Conservation (phyloP, 2,113 vertebrate genomes). For the Anoplopoma fimbria region DNA sequence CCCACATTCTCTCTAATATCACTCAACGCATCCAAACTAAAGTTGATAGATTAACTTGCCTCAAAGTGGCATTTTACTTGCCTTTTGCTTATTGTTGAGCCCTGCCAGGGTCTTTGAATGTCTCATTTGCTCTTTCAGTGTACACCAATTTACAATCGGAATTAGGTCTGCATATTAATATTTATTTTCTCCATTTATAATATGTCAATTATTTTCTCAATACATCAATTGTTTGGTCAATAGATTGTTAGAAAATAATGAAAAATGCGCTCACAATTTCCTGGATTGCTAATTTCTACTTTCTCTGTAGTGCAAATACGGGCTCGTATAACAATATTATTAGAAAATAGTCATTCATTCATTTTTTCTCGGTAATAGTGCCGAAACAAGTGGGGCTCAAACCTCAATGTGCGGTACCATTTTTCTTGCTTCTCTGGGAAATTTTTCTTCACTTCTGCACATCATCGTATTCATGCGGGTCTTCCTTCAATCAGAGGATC, state of each 20-base stretch:
- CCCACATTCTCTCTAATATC: too few relatives aligned
- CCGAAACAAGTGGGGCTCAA: neutral
- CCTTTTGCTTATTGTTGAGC: too few relatives aligned
- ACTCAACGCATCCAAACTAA: too few relatives aligned
- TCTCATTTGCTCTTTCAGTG: neutral
- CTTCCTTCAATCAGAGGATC: too few relatives aligned
- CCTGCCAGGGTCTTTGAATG: too few relatives aligned
- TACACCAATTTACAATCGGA: neutral
- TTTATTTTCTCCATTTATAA: neutral
- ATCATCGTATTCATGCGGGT: constrained; percentile 5
- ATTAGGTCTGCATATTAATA: neutral
- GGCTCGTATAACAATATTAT: neutral
- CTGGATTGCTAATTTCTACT: neutral
- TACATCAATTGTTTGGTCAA: neutral
- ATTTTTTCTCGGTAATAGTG: neutral
- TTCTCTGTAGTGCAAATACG: neutral
- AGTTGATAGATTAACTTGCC: too few relatives aligned
- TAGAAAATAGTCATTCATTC: neutral
- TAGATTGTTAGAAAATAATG: neutral
- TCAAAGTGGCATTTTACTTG: too few relatives aligned
- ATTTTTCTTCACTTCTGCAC: constrained; percentile 26
- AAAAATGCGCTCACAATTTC: neutral
- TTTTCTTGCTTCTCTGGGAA: constrained; percentile 24
- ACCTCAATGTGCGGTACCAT: neutral
- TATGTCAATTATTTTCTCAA: neutral